Percentiles rank a stretch among this genome's conserved stretches.
Evolutionary conservation across 2,888 invertebrate species (phyloP).

Genomic region (Lycaena phlaeas): DNA sequence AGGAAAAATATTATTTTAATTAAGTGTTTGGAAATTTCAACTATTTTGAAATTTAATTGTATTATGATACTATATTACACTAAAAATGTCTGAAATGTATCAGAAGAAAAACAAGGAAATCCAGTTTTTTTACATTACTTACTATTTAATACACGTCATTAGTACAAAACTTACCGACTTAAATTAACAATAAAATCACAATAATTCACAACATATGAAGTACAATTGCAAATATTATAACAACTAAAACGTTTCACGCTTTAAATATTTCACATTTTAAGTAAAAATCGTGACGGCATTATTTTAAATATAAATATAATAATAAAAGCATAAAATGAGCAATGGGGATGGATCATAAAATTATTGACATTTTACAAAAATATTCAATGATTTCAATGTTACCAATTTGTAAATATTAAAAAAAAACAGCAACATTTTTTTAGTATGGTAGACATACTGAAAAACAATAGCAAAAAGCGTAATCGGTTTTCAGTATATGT

Average conservation of each 20-base stretch:
- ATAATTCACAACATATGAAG: conserved; percentile 30
- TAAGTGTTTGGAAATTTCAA: background rate
- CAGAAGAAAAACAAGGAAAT: background rate
- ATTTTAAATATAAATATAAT: background rate
- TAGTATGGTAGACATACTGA: too few relatives aligned
- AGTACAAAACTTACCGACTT: conserved; percentile 41
- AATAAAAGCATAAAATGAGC: background rate
- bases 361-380: conserved; percentile 28
- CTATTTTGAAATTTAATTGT: too few relatives aligned
- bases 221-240: conserved; percentile 19
- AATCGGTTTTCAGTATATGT: too few relatives aligned
- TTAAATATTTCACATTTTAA: conserved; percentile 12
- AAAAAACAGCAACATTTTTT: too few relatives aligned
- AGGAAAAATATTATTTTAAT: background rate
- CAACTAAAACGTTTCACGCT: conserved; percentile 14
- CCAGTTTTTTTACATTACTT: background rate
- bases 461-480: too few relatives aligned
- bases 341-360: conserved; percentile 43
- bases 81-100: background rate
- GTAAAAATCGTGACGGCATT: background rate
- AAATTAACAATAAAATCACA: conserved; percentile 26
- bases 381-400: background rate
- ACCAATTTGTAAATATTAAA: too few relatives aligned
- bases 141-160: conserved; percentile 47
- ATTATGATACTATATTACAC: background rate